These are phyloP conservation scores for Aurelia coerulea DNA, from an alignment of 30 jellyfish, hydroid and myxozoan genomes.

Conservation along the genomic window DNA sequence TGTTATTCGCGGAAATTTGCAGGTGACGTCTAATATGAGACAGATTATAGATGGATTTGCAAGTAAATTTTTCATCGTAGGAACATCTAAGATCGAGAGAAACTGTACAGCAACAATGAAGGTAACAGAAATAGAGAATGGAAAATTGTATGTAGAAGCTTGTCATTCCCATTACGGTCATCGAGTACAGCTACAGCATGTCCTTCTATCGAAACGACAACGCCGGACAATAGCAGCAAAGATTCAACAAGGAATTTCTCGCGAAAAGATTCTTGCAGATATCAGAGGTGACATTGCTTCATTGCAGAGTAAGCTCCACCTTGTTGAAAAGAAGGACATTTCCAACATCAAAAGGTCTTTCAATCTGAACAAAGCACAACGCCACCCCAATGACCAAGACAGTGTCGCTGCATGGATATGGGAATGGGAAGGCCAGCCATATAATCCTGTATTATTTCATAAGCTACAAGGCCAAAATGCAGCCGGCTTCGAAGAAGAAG, in stretches of 20 bases:
- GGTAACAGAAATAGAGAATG: not conserved
- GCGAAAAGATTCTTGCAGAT: constrained; percentile 27
- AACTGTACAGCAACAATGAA: too few species aligned
- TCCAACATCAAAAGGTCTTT: constrained; percentile 23
- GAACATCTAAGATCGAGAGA: too few species aligned
- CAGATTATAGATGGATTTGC: too few species aligned
- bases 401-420: constrained; percentile 10
- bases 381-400: constrained; percentile 7
- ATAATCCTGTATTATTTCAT: not conserved
- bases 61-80: too few species aligned
- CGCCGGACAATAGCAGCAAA: constrained; percentile 23
- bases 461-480: constrained; percentile 10
- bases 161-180: constrained; percentile 46
- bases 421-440: constrained; percentile 7
- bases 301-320: constrained; percentile 2
- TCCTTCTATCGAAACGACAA: constrained; percentile 27
- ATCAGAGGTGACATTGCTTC: constrained; percentile 14
- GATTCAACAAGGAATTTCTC: constrained; percentile 35
- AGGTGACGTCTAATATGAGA: too few species aligned
- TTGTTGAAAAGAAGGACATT: constrained; percentile 18
- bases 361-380: not conserved
- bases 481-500: constrained; percentile 8
- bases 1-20: too few species aligned
- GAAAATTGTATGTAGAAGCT: constrained; percentile 16
- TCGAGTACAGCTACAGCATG: constrained; percentile 12